Base-by-base conservation (phyloP, 2,797 vertebrate genomes). In the Pseudopleuronectes americanus region DNA sequence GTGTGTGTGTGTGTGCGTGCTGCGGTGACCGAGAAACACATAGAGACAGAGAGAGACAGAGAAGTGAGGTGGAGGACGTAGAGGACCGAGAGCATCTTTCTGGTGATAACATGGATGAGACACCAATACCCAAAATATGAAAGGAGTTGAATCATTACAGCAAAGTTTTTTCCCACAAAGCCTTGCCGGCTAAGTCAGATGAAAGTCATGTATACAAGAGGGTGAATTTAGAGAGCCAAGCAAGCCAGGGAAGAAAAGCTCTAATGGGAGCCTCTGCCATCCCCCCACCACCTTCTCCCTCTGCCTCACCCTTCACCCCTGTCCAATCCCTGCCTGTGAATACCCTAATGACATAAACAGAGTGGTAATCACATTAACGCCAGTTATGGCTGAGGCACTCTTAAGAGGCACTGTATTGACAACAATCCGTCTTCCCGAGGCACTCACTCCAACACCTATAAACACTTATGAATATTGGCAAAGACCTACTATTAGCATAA, bases 401-500 rank as follows among this genome's bases (percentile, higher is more conserved):
- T 86, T 84, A 89, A 86, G 81, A 88, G 83, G 64, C 80, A 86
- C 81, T 84, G 82, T 88, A 89, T 90, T 87, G 91, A 91, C 90
- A 89, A 74, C 64, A 80, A 80, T 83, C 71, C 49, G 64, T 88
- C 86, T 82, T 86, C 79, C 76, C 80, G 45, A 85, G 81, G 81
- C 90, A 78, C 88, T 84, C 85, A 79, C 90, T 85, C 82, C 84
- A 82, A 92, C 92, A 90, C 87, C 91, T 80, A 92, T 92, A 92
- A 93, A 93, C 92, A 93, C 92, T 92, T 92, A 91, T 92, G 89
- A 92, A 92, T 92, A 93, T 92, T 93, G 91, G 87, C 87, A 87
- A 81, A 84, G 89, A 86, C 85, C 87, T 64, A 49, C 87, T 83
- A 90, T 93, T 92, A 90, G 89, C 89, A 91, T 92, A 92, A 92